phyloP scores from a whole-genome alignment of 2,888 invertebrate genomes.

The Seira sanloemensis region DNA sequence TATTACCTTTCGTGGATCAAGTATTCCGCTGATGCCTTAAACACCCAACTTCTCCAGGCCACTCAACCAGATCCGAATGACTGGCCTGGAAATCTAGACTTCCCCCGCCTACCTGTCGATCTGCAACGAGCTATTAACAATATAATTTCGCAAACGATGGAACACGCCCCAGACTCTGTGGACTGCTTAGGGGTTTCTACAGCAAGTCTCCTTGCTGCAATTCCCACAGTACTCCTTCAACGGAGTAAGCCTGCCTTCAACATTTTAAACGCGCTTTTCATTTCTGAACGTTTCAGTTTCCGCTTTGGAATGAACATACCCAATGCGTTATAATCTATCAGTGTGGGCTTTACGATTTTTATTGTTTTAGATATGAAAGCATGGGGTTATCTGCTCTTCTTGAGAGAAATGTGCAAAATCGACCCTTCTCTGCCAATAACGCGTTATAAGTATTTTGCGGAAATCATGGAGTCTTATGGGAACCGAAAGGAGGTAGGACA shows the following conservation, averaged over 20 bases:
- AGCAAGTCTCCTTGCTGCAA: slow-evolving; percentile 66
- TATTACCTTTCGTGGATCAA: slow-evolving; percentile 73
- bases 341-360: too few relatives aligned
- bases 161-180: slow-evolving; percentile 46
- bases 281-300: too few relatives aligned
- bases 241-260: slow-evolving; percentile 59
- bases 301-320: too few relatives aligned
- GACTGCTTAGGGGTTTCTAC: slow-evolving; percentile 71
- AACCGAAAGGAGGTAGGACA: slow-evolving; percentile 71
- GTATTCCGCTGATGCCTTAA: slow-evolving; percentile 73
- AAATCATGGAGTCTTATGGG: slow-evolving; percentile 73
- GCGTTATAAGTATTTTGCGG: slow-evolving; percentile 65
- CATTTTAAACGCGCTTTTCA: too few relatives aligned
- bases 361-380: slow-evolving; percentile 64
- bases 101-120: slow-evolving; percentile 67
- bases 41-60: slow-evolving; percentile 64
- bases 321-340: too few relatives aligned
- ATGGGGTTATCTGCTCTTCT: slow-evolving; percentile 72
- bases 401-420: slow-evolving; percentile 70
- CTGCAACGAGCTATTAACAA: slow-evolving; percentile 65
- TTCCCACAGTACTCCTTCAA: slow-evolving; percentile 69
- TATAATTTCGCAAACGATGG: slow-evolving; percentile 68
- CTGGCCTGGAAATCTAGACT: slow-evolving; percentile 71
- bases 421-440: slow-evolving; percentile 69
- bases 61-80: slow-evolving; percentile 65